Evolutionary conservation across 1,140 invertebrate genomes (phyloP).

Genomic region (Ridgeia piscesae): DNA sequence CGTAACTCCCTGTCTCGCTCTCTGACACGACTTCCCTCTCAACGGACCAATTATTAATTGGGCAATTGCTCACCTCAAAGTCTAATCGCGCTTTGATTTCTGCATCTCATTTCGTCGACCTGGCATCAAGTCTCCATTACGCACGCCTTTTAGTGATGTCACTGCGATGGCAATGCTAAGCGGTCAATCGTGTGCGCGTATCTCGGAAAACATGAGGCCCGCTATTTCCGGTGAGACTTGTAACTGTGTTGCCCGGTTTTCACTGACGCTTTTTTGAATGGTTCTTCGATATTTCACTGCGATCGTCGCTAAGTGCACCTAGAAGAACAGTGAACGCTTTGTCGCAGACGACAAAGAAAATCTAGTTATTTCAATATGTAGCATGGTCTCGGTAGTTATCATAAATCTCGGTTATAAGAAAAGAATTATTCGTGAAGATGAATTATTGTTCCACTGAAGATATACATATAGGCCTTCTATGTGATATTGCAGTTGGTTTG

Average conservation of each 20-base stretch:
- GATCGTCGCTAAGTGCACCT: too few relatives aligned
- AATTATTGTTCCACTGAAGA: too few relatives aligned
- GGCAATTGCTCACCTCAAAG: background rate
- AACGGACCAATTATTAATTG: background rate
- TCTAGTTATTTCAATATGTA: too few relatives aligned
- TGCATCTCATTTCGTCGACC: background rate
- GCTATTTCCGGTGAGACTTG: background rate
- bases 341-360: too few relatives aligned
- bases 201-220: background rate
- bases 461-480: too few relatives aligned
- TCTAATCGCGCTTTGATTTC: background rate
- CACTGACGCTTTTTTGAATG: background rate
- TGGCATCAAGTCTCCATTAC: background rate
- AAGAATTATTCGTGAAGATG: too few relatives aligned
- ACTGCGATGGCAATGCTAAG: background rate
- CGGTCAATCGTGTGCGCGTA: background rate
- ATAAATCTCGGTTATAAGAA: too few relatives aligned
- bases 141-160: background rate
- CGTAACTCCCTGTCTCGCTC: background rate
- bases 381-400: too few relatives aligned
- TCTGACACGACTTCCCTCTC: background rate
- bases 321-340: too few relatives aligned
- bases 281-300: background rate
- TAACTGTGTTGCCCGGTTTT: background rate
- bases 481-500: too few relatives aligned